phyloP scores from a whole-genome alignment of 2,113 vertebrate genomes.

The Hymenochirus boettgeri region DNA sequence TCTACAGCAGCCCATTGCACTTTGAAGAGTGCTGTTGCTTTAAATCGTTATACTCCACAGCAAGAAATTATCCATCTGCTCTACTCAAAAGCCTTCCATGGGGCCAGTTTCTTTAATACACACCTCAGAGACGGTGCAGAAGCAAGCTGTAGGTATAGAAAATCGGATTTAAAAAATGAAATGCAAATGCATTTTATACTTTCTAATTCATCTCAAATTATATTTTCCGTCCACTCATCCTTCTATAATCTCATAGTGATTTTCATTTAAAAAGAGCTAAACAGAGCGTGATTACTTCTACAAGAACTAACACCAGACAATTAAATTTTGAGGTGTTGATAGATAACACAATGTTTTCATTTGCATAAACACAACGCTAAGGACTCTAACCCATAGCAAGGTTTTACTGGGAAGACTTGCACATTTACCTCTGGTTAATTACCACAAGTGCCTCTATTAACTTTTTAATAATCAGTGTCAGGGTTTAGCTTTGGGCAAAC shows the following conservation, averaged over 20 bases:
- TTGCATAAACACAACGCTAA: constrained; percentile 72
- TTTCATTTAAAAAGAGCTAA: constrained; percentile 78
- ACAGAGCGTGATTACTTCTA: constrained; percentile 77
- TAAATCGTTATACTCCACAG: constrained; percentile 22
- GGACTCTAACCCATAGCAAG: constrained; percentile 63
- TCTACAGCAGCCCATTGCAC: constrained; percentile 12
- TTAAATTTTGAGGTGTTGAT: constrained; percentile 77
- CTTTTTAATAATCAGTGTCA: constrained; percentile 58
- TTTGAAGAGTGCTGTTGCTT: constrained; percentile 32
- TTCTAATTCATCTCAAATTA: constrained; percentile 71
- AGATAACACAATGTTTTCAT: constrained; percentile 72
- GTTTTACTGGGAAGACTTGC: constrained; percentile 59
- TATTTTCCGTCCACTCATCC: constrained; percentile 79
- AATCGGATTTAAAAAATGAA: constrained; percentile 56
- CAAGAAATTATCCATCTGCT: neutral
- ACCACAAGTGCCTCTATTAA: constrained; percentile 62
- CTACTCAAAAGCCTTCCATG: neutral
- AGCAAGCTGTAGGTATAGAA: neutral
- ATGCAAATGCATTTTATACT: constrained; percentile 71
- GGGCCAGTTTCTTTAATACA: neutral
- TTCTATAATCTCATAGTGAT: constrained; percentile 74
- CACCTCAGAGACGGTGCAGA: constrained; percentile 12
- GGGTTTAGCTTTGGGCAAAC: constrained; percentile 59
- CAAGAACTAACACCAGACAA: constrained; percentile 76
- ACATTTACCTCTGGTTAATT: constrained; percentile 68